These are phyloP conservation scores for Zele albiditarsus DNA, from an alignment of 2,888 invertebrate genomes.

Conservation along the genomic window DNA sequence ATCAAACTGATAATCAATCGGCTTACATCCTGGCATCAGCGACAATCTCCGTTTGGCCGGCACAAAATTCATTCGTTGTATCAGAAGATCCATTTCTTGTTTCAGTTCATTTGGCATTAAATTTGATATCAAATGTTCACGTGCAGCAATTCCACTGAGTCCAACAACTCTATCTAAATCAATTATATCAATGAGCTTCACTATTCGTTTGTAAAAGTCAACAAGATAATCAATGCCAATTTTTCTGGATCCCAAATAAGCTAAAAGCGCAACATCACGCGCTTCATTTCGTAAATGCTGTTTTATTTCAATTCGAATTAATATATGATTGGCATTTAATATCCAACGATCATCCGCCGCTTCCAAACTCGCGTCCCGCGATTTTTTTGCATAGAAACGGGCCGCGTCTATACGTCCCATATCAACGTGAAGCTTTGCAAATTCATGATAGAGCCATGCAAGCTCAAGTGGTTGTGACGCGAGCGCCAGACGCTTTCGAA, in stretches of 20 bases:
- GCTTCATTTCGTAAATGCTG: slow-evolving; percentile 74
- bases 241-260: slow-evolving; percentile 62
- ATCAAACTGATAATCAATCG: slow-evolving; percentile 56
- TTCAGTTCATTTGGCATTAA: slow-evolving; percentile 71
- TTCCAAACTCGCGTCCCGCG: slow-evolving; percentile 62
- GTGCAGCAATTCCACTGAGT: slow-evolving; percentile 67
- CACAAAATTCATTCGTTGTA: slow-evolving; percentile 73
- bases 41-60: slow-evolving; percentile 72
- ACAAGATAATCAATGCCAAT: slow-evolving; percentile 66
- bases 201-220: slow-evolving; percentile 64
- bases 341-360: slow-evolving; percentile 70
- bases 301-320: slow-evolving; percentile 71
- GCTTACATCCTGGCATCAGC: slow-evolving; percentile 73
- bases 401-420: slow-evolving; percentile 72
- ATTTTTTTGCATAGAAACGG: slow-evolving; percentile 65
- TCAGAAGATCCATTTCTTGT: slow-evolving; percentile 70
- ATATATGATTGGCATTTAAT: slow-evolving; percentile 71
- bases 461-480: slow-evolving; percentile 70
- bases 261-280: slow-evolving; percentile 63
- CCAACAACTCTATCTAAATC: slow-evolving; percentile 69
- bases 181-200: slow-evolving; percentile 68
- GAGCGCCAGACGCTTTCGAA: slow-evolving; percentile 60
- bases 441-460: slow-evolving; percentile 74
- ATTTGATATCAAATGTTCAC: slow-evolving; percentile 71
- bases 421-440: slow-evolving; percentile 70